Base-by-base conservation (phyloP, 2,797 vertebrate genomes). In the Brotula barbata region DNA sequence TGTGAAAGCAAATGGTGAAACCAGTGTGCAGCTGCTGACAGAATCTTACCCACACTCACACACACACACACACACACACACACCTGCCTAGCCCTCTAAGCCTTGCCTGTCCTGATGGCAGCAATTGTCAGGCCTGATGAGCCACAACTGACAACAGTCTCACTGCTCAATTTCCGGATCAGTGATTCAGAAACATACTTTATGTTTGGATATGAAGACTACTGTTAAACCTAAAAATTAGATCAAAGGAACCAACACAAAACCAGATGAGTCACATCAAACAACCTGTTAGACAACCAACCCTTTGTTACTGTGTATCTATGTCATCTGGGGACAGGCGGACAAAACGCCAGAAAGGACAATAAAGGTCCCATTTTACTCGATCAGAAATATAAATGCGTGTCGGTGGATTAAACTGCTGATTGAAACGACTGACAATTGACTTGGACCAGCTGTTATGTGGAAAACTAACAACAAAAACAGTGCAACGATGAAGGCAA, bases 101-200 rank as follows among this genome's bases (percentile, higher is more conserved):
- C 44, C 49, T 61, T 58, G 28, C 3, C 17, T 22, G 39, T 23
- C 31, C 50, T 51, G 55, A 62, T 44, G 56, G 50, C 21, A 66
- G 49, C 75, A 81, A 71, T 66, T 79, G 78, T 71, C 66, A 21
- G 52, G 56, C 39, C 51, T 48, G 36, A 68, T 68, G 45, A 55
- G 64, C 47, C 21, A 3, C 39, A 23, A 31, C 31, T 58, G 50
- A 66, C 42, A 64, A 61, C 54, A 67, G 58, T 34, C 56, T 58
- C 41, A 3, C n/a, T 25, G 8, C 39, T 55, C 17, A 3, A 23
- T 37, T 68, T 40, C 45, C 40, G 54, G 33, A 36, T 49, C 68
- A 28, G 4, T 4, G 25, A 28, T 28, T 57, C 50, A 50, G 33
- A 40, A 28, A 10, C n/a, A n/a, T n/a, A n/a, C n/a, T n/a, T n/a